Conservation (phyloP, 2,888 invertebrate species). For the Melanophora roralis region DNA sequence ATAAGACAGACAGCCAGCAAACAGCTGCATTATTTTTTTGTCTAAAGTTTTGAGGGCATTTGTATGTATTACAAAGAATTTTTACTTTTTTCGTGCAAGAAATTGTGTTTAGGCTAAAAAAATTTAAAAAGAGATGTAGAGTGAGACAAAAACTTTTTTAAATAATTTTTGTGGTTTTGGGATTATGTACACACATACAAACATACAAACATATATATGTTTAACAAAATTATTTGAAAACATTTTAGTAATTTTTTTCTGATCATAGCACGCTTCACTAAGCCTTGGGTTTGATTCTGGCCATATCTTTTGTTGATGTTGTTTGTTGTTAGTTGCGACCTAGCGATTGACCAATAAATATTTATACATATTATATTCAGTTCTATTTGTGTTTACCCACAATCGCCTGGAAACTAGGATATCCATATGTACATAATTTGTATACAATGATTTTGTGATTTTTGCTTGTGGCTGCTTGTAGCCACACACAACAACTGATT, state of each 20-base stretch:
- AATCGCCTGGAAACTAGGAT: constrained; percentile 33
- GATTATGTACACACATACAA: not conserved
- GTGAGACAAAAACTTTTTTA: not conserved
- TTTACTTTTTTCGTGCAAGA: not conserved
- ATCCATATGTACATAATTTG: no score
- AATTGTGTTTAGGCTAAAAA: constrained; percentile 21
- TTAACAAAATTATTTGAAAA: no score
- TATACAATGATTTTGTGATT: constrained; percentile 48
- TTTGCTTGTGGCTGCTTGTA: constrained; percentile 35
- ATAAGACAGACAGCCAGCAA: not conserved
- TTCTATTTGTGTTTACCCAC: constrained; percentile 25
- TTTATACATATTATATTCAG: constrained; percentile 38
- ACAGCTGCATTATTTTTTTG: constrained; percentile 1
- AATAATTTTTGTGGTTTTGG: constrained; percentile 45
- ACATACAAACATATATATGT: no score
- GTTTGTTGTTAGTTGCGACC: constrained; percentile 46
- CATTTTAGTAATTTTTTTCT: constrained; percentile 23
- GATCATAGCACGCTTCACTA: constrained; percentile 54
- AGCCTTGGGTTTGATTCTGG: constrained; percentile 50
- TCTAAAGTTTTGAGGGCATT: constrained; percentile 47
- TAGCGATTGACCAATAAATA: constrained; percentile 42
- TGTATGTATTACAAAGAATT: constrained; percentile 29
- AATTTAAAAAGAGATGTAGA: not conserved
- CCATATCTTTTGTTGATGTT: constrained; percentile 21
- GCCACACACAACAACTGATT: not conserved